phyloP scores from a whole-genome alignment of 2,113 vertebrate genomes.

The Oreochromis niloticus region DNA sequence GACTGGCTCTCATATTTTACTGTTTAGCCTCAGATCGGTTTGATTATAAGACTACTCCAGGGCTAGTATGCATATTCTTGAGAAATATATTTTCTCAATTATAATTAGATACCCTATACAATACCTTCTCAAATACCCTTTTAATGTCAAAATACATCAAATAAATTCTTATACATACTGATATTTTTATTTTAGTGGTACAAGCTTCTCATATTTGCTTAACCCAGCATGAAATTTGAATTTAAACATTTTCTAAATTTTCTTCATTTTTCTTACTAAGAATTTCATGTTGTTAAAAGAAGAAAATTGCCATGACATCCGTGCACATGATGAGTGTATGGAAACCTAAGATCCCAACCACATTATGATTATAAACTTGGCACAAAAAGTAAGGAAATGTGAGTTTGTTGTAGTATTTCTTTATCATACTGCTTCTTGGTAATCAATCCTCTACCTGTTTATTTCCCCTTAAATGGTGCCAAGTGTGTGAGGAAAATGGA shows the following conservation, averaged over 20 bases:
- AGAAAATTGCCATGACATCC: not conserved
- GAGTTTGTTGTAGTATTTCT: not conserved
- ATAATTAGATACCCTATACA: not conserved
- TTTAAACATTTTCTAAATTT: not conserved
- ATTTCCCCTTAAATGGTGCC: not conserved
- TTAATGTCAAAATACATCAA: not conserved
- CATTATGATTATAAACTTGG: not conserved
- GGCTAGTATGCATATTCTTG: not conserved
- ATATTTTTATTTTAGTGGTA: not conserved
- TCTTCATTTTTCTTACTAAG: not conserved
- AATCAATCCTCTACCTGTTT: not conserved
- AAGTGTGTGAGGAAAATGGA: not conserved
- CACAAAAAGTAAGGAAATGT: not conserved
- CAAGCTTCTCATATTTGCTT: not conserved
- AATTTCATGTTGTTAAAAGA: not conserved
- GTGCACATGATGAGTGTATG: not conserved
- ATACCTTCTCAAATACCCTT: not conserved
- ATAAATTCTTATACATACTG: not conserved
- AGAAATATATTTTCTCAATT: not conserved
- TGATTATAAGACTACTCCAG: not conserved
- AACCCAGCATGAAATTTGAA: not conserved
- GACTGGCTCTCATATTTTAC: not conserved
- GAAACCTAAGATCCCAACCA: not conserved
- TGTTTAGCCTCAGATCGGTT: not conserved
- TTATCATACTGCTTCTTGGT: not conserved